phyloP scores from a whole-genome alignment of 1,140 invertebrate genomes.

The Leptinotarsa defecta region DNA sequence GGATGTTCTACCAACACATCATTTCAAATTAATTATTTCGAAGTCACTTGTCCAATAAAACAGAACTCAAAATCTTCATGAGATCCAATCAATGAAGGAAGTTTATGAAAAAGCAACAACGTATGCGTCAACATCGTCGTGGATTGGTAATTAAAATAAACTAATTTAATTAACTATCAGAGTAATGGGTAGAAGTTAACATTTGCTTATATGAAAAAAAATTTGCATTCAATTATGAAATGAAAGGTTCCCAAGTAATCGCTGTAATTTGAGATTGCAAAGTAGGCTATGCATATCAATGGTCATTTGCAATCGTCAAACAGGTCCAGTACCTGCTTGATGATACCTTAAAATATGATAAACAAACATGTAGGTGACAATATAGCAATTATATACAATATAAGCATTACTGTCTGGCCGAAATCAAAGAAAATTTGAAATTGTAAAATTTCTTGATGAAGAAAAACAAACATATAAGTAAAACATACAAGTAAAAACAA shows the following conservation, averaged over 20 bases:
- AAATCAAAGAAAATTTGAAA: no score
- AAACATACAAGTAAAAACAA: no score
- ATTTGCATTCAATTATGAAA: slow-evolving; percentile 30
- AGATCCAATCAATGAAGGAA: slow-evolving; percentile 1
- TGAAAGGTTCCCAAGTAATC: slow-evolving; percentile 28
- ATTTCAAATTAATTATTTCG: background rate
- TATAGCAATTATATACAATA: no score
- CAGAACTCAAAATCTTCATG: background rate
- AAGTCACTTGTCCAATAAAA: background rate
- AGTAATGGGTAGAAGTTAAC: slow-evolving; percentile 3
- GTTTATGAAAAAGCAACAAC: background rate
- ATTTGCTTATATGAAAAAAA: background rate
- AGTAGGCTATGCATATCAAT: slow-evolving; percentile 26
- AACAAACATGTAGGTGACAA: no score
- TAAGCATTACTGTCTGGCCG: no score
- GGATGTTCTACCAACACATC: background rate
- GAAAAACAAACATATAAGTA: no score
- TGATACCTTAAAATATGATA: no score
- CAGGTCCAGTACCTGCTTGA: background rate
- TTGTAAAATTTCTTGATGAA: no score
- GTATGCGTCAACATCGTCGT: background rate
- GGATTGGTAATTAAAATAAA: background rate
- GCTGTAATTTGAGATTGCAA: slow-evolving; percentile 30
- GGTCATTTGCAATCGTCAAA: background rate
- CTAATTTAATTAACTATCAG: background rate